These are phyloP conservation scores for Lycaena phlaeas DNA, from an alignment of 2,888 invertebrate species.

Conservation along the genomic window DNA sequence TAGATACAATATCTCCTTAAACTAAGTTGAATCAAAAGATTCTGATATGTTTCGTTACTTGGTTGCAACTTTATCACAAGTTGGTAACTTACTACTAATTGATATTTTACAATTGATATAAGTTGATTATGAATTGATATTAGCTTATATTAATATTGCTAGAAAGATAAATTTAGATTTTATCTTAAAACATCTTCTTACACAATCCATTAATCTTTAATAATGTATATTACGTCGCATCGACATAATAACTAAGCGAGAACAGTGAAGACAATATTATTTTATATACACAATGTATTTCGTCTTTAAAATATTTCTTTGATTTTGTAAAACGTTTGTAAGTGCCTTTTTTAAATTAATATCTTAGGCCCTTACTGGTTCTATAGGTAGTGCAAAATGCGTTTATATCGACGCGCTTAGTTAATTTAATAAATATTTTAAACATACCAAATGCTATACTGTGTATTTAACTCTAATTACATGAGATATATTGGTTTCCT, in stretches of 20 bases:
- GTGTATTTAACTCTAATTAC: too few species aligned
- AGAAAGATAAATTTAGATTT: constrained; percentile 20
- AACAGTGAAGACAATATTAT: not conserved
- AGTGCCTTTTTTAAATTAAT: constrained; percentile 18
- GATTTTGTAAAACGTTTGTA: constrained; percentile 10
- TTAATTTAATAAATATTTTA: not conserved
- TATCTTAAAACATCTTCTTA: not conserved
- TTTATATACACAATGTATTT: not conserved
- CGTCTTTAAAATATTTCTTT: not conserved
- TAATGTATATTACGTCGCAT: not conserved
- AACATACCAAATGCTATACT: constrained; percentile 1
- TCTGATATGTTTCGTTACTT: constrained; percentile 83
- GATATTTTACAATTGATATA: constrained; percentile 56
- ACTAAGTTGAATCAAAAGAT: constrained; percentile 76
- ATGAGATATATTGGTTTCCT: not conserved
- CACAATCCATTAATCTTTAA: not conserved
- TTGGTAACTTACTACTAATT: constrained; percentile 56
- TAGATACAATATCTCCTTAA: constrained; percentile 34
- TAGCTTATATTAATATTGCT: constrained; percentile 48
- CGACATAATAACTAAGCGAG: not conserved
- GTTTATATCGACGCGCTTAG: constrained; percentile 22
- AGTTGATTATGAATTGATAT: constrained; percentile 31
- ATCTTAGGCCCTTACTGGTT: constrained; percentile 14
- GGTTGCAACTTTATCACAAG: constrained; percentile 77
- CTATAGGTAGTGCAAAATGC: constrained; percentile 49